Conservation (phyloP, 2,888 invertebrate species). For the Ophion obscuratus region DNA sequence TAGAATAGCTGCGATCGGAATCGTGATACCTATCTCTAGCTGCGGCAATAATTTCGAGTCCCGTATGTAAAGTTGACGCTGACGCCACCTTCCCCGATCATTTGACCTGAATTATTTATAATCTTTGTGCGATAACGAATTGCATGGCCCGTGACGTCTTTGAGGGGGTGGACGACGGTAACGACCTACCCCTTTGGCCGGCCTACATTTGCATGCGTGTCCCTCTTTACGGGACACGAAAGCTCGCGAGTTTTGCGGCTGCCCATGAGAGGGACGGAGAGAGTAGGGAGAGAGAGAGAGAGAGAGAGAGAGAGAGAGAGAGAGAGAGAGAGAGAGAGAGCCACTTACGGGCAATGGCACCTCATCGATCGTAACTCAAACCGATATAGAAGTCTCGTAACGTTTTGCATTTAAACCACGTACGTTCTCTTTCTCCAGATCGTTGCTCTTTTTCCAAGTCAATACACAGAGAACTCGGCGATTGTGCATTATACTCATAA, state of each 20-base stretch:
- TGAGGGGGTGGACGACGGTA: slow-evolving; percentile 14
- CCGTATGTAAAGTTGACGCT: not conserved
- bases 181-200: slow-evolving; percentile 32
- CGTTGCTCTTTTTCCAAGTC: slow-evolving; percentile 2
- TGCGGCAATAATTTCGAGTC: not conserved
- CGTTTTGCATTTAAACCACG: slow-evolving; percentile 37
- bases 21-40: not conserved
- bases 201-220: slow-evolving; percentile 58
- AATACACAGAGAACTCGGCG: not conserved
- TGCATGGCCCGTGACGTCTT: slow-evolving; percentile 31
- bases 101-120: slow-evolving; percentile 25
- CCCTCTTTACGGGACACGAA: slow-evolving; percentile 48
- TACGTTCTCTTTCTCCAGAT: no score
- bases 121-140: slow-evolving; percentile 35
- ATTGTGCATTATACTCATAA: not conserved
- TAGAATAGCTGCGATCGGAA: not conserved
- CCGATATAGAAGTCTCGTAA: slow-evolving; percentile 46
- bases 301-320: slow-evolving; percentile 1
- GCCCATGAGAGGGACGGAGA: slow-evolving; percentile 8
- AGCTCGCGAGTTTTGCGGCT: slow-evolving; percentile 33
- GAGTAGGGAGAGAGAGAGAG: not conserved
- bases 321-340: not conserved
- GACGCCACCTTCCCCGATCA: not conserved
- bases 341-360: slow-evolving; percentile 47
- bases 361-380: slow-evolving; percentile 61